Base-by-base conservation (phyloP, 2,888 invertebrate species). In the Arctia plantaginis region DNA sequence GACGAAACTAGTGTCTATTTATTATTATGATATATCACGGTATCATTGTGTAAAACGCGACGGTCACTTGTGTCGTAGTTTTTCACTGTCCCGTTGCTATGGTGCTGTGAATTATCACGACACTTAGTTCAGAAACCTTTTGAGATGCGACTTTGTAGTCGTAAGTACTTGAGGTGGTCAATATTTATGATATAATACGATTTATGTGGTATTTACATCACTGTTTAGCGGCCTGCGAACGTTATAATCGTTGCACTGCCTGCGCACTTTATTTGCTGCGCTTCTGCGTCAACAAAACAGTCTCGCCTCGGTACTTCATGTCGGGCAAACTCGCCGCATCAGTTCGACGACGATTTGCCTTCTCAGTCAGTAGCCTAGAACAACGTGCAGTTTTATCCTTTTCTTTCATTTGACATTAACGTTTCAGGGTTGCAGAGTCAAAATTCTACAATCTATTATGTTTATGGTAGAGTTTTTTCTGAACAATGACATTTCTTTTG, bases 191-290 rank as follows among this genome's bases (percentile, higher is more conserved):
- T 90, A 85, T 90, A 89, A 85, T 87, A 86, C 85, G 89, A 86
- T 91, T 89, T 90, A 89, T 85, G 84, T 90, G 85, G 90, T 95
- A 95, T 95, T 94, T 95, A 94, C 94, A 93, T 93, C 93, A 94
- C 93, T 92, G 90, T 90, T 88, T 89, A 85, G 88, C 82, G 93
- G 94, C 93, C 93, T 94, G 91, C 94, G 87, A 93, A 93, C 93
- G 92, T 89, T 86, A 89, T 92, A 93, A 93, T 94, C 94, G 94
- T 93, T 94, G 94, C 94, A 94, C 93, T 94, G 94, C 94, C 94
- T 94, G 94, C 95, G 95, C 95, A 94, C 91, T 93, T 89, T 88
- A 89, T 90, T 93, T 92, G 94, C 92, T 94, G 94, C 93, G 95
- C 93, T 92, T 93, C 91, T 94, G 93, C 93, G 93, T 94, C 95